phyloP scores from a whole-genome alignment of 1,140 invertebrate species.

The Aphelenchoides fujianensis region DNA sequence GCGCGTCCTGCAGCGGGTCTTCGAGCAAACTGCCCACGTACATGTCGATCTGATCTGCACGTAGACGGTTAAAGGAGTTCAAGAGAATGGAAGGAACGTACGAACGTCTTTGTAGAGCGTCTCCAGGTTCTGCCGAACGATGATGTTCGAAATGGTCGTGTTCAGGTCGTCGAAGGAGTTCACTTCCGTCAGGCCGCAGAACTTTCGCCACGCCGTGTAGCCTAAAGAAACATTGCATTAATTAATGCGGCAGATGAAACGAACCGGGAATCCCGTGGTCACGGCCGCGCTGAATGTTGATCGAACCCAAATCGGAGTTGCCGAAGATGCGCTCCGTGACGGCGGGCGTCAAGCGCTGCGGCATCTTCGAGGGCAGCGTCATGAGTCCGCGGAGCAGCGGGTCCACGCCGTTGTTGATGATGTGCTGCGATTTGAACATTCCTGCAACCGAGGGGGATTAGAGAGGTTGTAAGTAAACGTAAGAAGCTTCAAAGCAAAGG shows the following conservation, averaged over 20 bases:
- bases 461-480: neutral
- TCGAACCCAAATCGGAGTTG: constrained; percentile 61
- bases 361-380: constrained; percentile 54
- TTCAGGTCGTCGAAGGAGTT: constrained; percentile 62
- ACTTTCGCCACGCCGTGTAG: constrained; percentile 75
- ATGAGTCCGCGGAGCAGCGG: constrained; percentile 57
- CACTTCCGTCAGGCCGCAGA: constrained; percentile 75
- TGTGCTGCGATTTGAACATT: constrained; percentile 58
- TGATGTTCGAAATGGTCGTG: constrained; percentile 49
- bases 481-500: too few species aligned
- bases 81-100: too few species aligned
- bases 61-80: constrained; percentile 27
- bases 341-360: constrained; percentile 55
- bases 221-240: constrained; percentile 69
- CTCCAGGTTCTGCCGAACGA: constrained; percentile 55
- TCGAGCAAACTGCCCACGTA: constrained; percentile 81
- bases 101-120: constrained; percentile 59
- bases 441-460: constrained; percentile 16
- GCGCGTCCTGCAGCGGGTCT: constrained; percentile 72
- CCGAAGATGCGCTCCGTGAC: constrained; percentile 62
- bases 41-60: constrained; percentile 78
- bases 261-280: constrained; percentile 66
- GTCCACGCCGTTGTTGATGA: constrained; percentile 62
- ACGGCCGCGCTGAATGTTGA: constrained; percentile 72
- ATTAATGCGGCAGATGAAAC: neutral